Percentiles rank a stretch among this genome's conserved stretches.
These are phyloP conservation scores for Corvus cornix DNA, from an alignment of 2,113 vertebrate species.

Conservation along the genomic window DNA sequence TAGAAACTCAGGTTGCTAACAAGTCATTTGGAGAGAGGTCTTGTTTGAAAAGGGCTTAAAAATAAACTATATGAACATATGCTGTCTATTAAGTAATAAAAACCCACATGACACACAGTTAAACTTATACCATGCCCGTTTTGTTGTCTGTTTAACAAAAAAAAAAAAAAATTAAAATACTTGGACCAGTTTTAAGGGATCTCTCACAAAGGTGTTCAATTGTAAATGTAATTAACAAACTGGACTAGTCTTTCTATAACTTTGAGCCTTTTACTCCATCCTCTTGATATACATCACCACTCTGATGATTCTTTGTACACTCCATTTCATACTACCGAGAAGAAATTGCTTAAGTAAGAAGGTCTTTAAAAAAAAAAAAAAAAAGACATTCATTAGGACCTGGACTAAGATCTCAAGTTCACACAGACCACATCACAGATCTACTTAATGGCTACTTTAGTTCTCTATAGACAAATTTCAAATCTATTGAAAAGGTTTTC, in stretches of 20 bases:
- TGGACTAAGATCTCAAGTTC: not conserved
- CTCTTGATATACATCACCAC: not conserved
- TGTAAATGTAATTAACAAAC: not conserved
- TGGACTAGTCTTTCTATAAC: not conserved
- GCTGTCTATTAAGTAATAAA: not conserved
- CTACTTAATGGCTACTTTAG: not conserved
- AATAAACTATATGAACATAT: not conserved
- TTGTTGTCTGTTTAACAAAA: not conserved
- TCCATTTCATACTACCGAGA: not conserved
- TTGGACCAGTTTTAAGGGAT: not conserved
- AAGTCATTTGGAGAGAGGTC: not conserved
- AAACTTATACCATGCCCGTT: not conserved
- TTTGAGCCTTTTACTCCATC: not conserved
- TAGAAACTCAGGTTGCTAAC: not conserved
- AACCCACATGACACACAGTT: not conserved
- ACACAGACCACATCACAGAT: not conserved
- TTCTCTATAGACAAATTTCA: not conserved
- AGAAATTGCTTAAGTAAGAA: not conserved
- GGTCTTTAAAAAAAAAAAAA: not conserved
- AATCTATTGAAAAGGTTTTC: not conserved
- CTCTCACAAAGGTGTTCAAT: not conserved
- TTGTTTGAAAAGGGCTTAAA: not conserved
- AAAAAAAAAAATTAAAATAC: not conserved
- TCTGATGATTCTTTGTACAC: not conserved
- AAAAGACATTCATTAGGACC: not conserved